phyloP scores from a whole-genome alignment of 2,888 invertebrate genomes.

The Philereme transversata region DNA sequence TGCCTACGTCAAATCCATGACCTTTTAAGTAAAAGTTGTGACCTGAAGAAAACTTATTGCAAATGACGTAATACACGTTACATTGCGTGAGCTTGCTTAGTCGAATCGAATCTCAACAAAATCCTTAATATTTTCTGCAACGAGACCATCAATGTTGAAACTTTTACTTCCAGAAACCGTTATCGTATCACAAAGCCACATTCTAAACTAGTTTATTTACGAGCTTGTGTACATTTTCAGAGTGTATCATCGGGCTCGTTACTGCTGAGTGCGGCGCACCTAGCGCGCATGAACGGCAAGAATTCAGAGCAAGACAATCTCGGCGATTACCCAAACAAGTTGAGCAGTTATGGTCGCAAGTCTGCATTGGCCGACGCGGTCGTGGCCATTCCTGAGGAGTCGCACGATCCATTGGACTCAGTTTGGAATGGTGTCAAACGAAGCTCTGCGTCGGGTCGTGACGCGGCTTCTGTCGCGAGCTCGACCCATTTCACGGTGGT shows the following conservation, averaged over 20 bases:
- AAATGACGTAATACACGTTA: constrained; percentile 33
- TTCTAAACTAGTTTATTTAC: constrained; percentile 35
- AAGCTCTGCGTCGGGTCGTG: constrained; percentile 79
- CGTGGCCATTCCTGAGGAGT: constrained; percentile 73
- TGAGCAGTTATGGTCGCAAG: constrained; percentile 65
- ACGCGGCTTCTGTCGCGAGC: constrained; percentile 90
- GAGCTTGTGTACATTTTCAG: constrained; percentile 75
- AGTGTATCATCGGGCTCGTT: constrained; percentile 92
- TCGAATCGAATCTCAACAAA: constrained; percentile 17
- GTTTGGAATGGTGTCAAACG: constrained; percentile 79
- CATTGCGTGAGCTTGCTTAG: constrained; percentile 18
- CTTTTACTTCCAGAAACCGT: constrained; percentile 29
- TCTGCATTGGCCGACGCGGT: constrained; percentile 61
- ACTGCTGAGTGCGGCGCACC: constrained; percentile 90
- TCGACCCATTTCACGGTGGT: constrained; percentile 95
- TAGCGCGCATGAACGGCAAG: constrained; percentile 82
- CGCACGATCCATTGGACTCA: constrained; percentile 64
- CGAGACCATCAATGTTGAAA: constrained; percentile 19
- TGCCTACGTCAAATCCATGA: constrained; percentile 42
- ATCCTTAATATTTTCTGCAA: constrained; percentile 14
- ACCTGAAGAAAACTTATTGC: constrained; percentile 31
- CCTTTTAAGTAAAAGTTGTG: constrained; percentile 45
- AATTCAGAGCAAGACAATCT: constrained; percentile 65
- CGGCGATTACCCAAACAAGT: constrained; percentile 64
- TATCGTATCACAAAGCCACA: constrained; percentile 30